phyloP scores from a whole-genome alignment of 1,140 invertebrate species.

The Nebria ingens region DNA sequence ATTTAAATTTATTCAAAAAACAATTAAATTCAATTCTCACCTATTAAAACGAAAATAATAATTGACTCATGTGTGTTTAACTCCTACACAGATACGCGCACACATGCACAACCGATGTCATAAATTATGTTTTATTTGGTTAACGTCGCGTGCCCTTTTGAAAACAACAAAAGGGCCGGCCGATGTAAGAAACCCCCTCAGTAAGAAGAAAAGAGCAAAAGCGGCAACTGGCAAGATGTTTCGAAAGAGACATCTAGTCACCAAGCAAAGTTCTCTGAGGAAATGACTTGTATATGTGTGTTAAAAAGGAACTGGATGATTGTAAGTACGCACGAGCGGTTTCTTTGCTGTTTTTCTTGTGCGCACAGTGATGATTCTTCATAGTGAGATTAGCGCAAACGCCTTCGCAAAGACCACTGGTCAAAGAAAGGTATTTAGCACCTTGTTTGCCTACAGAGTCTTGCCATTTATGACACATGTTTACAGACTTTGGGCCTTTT shows the following conservation, averaged over 20 bases:
- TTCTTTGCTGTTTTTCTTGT: too few species aligned
- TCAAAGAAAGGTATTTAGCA: constrained; percentile 6
- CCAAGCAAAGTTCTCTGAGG: not conserved
- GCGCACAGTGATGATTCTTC: too few species aligned
- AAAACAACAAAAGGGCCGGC: not conserved
- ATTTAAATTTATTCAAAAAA: not conserved
- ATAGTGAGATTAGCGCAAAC: constrained; percentile 1
- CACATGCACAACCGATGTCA: not conserved
- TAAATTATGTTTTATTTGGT: constrained; percentile 4
- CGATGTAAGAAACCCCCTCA: not conserved
- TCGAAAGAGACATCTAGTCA: not conserved
- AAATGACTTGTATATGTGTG: too few species aligned
- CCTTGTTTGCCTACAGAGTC: not conserved
- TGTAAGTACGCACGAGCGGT: not conserved
- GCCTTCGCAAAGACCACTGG: not conserved
- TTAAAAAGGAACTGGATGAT: not conserved
- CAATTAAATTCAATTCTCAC: not conserved
- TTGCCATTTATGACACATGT: not conserved
- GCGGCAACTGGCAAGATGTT: constrained; percentile 1
- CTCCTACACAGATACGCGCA: not conserved
- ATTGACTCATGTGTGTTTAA: not conserved
- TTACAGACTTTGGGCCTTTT: not conserved
- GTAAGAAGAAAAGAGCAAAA: constrained; percentile 5
- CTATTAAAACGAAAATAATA: not conserved
- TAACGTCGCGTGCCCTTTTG: constrained; percentile 3